Base-by-base conservation (phyloP, 2,113 vertebrate species). In the Lethenteron reissneri region DNA sequence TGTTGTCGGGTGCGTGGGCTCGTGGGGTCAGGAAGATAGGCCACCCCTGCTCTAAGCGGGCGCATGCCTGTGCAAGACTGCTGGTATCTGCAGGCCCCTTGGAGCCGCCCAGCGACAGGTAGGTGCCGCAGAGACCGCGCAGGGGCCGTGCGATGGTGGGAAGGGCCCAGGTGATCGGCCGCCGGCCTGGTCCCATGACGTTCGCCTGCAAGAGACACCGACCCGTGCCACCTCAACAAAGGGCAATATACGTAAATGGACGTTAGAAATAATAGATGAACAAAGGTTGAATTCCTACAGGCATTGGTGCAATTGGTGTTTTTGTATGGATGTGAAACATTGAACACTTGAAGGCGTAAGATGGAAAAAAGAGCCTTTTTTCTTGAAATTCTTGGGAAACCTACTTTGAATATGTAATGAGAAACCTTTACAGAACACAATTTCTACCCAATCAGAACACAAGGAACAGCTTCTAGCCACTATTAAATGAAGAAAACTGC, bases 71-170 rank as follows among this genome's bases (percentile, higher is more conserved):
- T 15, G 89, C 83, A 14, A 99, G 86, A 76, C 88, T 80, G 57
- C 92, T 96, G 64, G 95, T 79, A 70, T 88, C 85, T 74, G 79
- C 83, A 72, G 89, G 86, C 19, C 86, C 90, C 3, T 84, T 85
- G 62, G 85, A 89, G 41, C 87, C 90, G 10, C 87, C 88, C 71
- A 96, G 78, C 0, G 88, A 84, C 2, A 95, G 80, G 74, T 95
- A 97, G 0, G 90, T 97, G 71, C 92, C 94, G 57, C 92, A 97
- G 75, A 92, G 76, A 0, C 91, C 91, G 72, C 86, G 71, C 0
- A 88, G 84, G 0, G 92, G 94, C 71, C 90, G 84, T 73, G 95
- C 90, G 1, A 83, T 85, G 59, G 90, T 92, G 76, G 94, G 94
- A 76, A 90, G 77, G 76, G 95, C 81, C 78, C 94, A 99, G 9